Base-by-base conservation (phyloP, 2,113 vertebrate genomes). In the Tachuris rubrigastra region DNA sequence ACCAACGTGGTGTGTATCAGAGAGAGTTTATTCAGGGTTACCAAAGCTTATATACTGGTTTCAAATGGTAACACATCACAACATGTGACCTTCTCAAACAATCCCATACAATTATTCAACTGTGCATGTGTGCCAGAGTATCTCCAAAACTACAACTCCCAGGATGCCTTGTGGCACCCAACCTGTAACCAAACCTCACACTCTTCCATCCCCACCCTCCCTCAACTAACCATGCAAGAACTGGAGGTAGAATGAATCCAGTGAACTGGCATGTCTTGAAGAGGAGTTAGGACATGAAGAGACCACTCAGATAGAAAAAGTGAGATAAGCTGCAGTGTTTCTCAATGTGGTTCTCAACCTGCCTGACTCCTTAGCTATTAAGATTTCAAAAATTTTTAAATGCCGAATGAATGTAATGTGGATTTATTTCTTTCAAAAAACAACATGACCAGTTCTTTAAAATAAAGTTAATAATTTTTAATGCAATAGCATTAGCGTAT, bases 181-280 rank as follows among this genome's bases (percentile, higher is more conserved):
- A n/a, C n/a, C n/a, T n/a, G n/a, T n/a, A n/a, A n/a, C n/a, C n/a
- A n/a, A n/a, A n/a, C n/a, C n/a, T n/a, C n/a, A n/a, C n/a, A n/a
- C n/a, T n/a, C n/a, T n/a, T n/a, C n/a, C n/a, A n/a, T 23, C 10
- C 27, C 5, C 1, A 8, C 21, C 2, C 6, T 6, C 8, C 22
- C 3, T 4, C 2, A 2, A 6, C 6, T 20, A 65, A 22, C 4
- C 18, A 25, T 10, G 20, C 7, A 39, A 25, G 28, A 14, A 62
- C 10, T 42, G 39, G 12, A 84, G 33, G 19, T 63, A 37, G 20
- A 72, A 89, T 53, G 68, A 75, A 74, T 44, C 9, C 19, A 49
- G 6, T 49, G 21, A 86, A 23, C 5, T 50, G 14, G 3, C 5
- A 21, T 46, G 24, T 58, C 37, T 52, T 72, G n/a, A 46, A 67